Evolutionary conservation across 2,888 invertebrate species (phyloP).

Genomic region (Helobdella robusta): DNA sequence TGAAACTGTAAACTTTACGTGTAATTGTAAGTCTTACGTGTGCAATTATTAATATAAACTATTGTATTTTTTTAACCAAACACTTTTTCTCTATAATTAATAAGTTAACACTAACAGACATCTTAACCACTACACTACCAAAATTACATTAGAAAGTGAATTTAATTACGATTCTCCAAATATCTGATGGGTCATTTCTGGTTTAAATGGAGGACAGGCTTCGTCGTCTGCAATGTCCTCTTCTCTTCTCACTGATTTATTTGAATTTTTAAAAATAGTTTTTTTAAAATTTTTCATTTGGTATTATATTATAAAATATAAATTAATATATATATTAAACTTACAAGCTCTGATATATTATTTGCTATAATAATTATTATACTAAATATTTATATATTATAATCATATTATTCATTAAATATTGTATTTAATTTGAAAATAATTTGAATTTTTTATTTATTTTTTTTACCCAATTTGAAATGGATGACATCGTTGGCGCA

Average conservation of each 20-base stretch:
- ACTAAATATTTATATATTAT: no score
- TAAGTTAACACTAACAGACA: background rate
- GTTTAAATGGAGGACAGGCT: slow-evolving; percentile 38
- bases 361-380: no score
- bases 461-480: slow-evolving; percentile 42
- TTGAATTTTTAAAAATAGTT: slow-evolving; percentile 22
- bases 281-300: background rate
- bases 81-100: background rate
- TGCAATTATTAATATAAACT: background rate
- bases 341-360: no score
- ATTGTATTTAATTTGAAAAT: background rate
- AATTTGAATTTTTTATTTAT: background rate
- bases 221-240: slow-evolving; percentile 41
- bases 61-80: background rate
- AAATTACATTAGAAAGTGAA: background rate
- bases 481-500: slow-evolving; percentile 44
- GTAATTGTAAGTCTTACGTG: no score
- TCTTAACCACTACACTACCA: background rate
- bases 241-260: slow-evolving; percentile 43
- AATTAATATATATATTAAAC: no score
- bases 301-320: slow-evolving; percentile 2
- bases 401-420: no score
- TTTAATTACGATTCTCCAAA: slow-evolving; percentile 47
- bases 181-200: slow-evolving; percentile 49
- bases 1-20: no score